phyloP scores from a whole-genome alignment of 2,888 invertebrate genomes.

The Labia minor region DNA sequence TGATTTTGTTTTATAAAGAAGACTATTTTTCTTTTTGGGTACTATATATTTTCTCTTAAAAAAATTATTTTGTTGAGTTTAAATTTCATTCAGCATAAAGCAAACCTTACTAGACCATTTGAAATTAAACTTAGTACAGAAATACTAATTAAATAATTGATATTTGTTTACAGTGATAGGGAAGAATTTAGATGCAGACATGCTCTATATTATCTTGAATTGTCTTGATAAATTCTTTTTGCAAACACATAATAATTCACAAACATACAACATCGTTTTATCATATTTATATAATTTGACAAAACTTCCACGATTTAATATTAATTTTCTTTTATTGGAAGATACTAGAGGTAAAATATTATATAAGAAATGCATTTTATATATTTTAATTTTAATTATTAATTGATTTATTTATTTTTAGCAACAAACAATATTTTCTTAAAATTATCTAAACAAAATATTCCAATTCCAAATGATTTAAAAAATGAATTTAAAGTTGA shows the following conservation, averaged over 20 bases:
- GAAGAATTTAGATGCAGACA: slow-evolving; percentile 20
- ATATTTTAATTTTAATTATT: background rate
- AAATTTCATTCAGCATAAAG: no score
- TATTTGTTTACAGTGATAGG: slow-evolving; percentile 21
- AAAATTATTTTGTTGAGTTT: no score
- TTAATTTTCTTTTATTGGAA: slow-evolving; percentile 18
- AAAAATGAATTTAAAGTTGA: background rate
- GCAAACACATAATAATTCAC: background rate
- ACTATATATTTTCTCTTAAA: no score
- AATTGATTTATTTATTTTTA: background rate
- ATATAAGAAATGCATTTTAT: background rate
- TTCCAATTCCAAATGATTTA: background rate
- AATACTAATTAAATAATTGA: background rate
- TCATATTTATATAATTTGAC: slow-evolving; percentile 17
- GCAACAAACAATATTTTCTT: background rate
- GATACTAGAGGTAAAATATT: background rate
- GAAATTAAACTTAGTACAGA: no score
- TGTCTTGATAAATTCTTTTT: slow-evolving; percentile 21
- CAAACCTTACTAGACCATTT: no score
- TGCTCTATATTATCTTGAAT: slow-evolving; percentile 18
- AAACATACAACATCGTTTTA: background rate
- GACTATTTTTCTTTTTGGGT: no score
- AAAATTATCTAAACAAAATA: background rate
- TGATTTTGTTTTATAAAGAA: no score
- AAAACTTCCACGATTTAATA: slow-evolving; percentile 18